Conservation (phyloP, 2,888 invertebrate species). For the Cabera pusaria region DNA sequence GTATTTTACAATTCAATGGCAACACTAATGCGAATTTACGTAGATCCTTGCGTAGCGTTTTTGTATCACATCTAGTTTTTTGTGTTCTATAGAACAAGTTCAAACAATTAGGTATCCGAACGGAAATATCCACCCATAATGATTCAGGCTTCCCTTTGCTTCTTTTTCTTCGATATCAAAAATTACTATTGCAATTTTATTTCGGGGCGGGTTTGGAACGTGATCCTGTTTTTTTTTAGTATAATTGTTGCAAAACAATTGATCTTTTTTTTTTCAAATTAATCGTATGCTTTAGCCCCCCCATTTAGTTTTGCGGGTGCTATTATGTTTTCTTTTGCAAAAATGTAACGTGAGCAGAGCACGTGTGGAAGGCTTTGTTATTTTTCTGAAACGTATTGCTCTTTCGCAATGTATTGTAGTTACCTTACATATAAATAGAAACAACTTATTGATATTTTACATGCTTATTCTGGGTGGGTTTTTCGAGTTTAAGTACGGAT, state of each 20-base stretch:
- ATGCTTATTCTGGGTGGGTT: too few species aligned
- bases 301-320: conserved; percentile 55
- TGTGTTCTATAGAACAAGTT: conserved; percentile 46
- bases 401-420: too few species aligned
- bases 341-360: conserved; percentile 67
- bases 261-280: conserved; percentile 79
- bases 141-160: conserved; percentile 60
- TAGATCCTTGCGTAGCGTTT: background rate
- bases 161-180: conserved; percentile 58
- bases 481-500: too few species aligned
- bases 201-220: conserved; percentile 59
- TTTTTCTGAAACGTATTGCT: conserved; percentile 55
- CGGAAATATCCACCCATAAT: conserved; percentile 77
- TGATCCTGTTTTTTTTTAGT: conserved; percentile 46
- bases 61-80: conserved; percentile 7
- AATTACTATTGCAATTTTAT: conserved; percentile 76
- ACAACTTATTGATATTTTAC: too few species aligned
- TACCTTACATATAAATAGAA: too few species aligned
- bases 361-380: conserved; percentile 71
- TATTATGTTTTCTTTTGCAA: conserved; percentile 64
- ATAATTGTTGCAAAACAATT: conserved; percentile 50
- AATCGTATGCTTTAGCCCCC: conserved; percentile 64
- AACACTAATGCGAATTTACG: background rate
- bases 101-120: conserved; percentile 56
- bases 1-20: too few species aligned